A percentile compares a stretch with the other conserved stretches of the same genome.
Evolutionary conservation across 2,888 invertebrate genomes (phyloP).

Genomic region (Leptinotarsa tumamoca): DNA sequence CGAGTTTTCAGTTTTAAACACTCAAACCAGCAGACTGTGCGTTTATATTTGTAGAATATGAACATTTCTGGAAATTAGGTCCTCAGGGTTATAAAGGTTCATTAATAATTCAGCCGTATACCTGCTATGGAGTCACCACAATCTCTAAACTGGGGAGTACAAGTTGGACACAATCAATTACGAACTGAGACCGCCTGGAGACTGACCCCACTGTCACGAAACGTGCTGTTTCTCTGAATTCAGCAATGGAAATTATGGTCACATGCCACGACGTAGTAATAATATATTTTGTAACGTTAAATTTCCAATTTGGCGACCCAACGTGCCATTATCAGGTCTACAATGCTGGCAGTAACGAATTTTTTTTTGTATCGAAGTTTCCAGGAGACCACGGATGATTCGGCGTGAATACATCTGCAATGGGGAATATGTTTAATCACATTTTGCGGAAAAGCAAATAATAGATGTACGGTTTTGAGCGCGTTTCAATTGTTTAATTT

Average conservation of each 20-base stretch:
- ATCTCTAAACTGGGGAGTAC: no score
- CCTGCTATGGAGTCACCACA: no score
- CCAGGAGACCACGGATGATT: constrained; percentile 9
- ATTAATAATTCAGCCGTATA: no score
- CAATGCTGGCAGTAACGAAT: background rate
- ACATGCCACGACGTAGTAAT: background rate
- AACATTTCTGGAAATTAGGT: no score
- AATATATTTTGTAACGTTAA: background rate
- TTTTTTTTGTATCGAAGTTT: constrained; percentile 1
- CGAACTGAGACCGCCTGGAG: background rate
- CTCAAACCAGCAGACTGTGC: no score
- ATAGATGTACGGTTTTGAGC: constrained; percentile 28
- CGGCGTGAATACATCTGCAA: constrained; percentile 1
- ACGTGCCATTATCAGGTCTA: constrained; percentile 1
- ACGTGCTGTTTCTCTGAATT: background rate
- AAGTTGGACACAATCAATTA: background rate
- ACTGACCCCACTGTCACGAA: background rate
- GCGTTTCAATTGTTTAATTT: constrained; percentile 35
- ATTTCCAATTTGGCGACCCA: constrained; percentile 11
- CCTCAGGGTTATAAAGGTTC: no score
- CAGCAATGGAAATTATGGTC: background rate
- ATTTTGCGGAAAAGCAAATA: constrained; percentile 31
- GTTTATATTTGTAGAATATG: no score
- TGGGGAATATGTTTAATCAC: constrained; percentile 29
- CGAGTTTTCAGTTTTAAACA: no score